phyloP scores from a whole-genome alignment of 1,140 invertebrate species.

The Odontomachus brunneus region DNA sequence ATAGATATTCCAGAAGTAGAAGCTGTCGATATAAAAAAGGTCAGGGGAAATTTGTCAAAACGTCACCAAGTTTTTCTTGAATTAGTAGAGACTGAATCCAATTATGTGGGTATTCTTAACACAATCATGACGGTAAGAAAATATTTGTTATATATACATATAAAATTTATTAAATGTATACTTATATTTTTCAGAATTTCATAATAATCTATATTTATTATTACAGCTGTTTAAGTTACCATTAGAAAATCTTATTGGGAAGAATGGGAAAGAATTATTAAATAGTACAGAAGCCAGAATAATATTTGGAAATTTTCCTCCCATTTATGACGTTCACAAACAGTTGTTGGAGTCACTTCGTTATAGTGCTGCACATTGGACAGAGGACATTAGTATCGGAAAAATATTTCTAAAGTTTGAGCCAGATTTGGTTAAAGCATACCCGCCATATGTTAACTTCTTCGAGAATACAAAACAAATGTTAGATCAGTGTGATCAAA shows the following conservation, averaged over 20 bases:
- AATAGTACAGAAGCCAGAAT: constrained; percentile 97
- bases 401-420: constrained; percentile 94
- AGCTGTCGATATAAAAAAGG: constrained; percentile 86
- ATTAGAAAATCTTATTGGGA: constrained; percentile 93
- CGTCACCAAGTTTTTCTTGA: constrained; percentile 96
- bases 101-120: constrained; percentile 97
- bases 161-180: not conserved
- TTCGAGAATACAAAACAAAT: constrained; percentile 98
- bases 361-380: constrained; percentile 90
- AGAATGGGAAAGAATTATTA: constrained; percentile 89
- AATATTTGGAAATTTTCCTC: constrained; percentile 98
- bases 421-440: constrained; percentile 94
- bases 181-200: not conserved
- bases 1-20: constrained; percentile 86
- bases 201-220: constrained; percentile 36
- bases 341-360: constrained; percentile 93
- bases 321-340: constrained; percentile 96
- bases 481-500: constrained; percentile 94
- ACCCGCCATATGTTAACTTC: constrained; percentile 99
- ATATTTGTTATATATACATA: not conserved
- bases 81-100: constrained; percentile 97
- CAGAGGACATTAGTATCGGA: constrained; percentile 94
- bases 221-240: constrained; percentile 96
- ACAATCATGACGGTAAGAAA: constrained; percentile 94
- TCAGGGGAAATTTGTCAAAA: constrained; percentile 89